These are phyloP conservation scores for Hoplias malabaricus DNA, from an alignment of 2,113 vertebrate genomes.

Conservation along the genomic window DNA sequence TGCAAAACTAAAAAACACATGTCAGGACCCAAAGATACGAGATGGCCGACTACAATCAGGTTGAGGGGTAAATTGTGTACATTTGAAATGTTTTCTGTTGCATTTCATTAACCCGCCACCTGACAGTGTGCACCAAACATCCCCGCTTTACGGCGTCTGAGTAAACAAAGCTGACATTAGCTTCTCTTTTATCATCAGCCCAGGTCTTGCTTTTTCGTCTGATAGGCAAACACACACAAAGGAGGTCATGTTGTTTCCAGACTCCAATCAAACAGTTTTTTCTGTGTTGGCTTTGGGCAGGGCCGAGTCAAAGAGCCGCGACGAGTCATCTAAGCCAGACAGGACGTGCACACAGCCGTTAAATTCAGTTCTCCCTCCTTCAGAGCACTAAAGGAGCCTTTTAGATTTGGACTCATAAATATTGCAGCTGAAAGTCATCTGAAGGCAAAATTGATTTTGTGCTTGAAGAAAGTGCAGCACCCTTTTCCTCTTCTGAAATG, in stretches of 20 bases:
- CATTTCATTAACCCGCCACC: no score
- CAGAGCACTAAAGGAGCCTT: constrained; percentile 13
- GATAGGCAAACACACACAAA: not conserved
- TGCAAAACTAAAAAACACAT: no score
- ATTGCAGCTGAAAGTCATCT: constrained; percentile 34
- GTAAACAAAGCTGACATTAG: not conserved
- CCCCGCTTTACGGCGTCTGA: not conserved
- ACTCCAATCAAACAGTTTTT: not conserved
- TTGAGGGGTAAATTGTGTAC: no score
- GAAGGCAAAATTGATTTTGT: constrained; percentile 25
- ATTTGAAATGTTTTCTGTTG: no score
- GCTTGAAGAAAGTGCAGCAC: constrained; percentile 9
- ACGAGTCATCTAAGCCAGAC: constrained; percentile 7
- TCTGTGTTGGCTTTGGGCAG: not conserved
- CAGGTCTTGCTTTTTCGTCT: not conserved
- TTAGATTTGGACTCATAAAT: constrained; percentile 36
- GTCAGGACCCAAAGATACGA: no score
- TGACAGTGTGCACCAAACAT: no score
- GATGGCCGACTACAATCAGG: no score
- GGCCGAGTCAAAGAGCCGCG: not conserved
- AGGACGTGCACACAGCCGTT: not conserved
- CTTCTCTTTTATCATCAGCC: not conserved
- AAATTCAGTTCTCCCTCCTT: constrained; percentile 31
- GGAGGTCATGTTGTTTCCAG: not conserved
- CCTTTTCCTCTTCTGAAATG: not conserved